Evolutionary conservation across 2,888 invertebrate genomes (phyloP).

Genomic region (Lysandra coridon): DNA sequence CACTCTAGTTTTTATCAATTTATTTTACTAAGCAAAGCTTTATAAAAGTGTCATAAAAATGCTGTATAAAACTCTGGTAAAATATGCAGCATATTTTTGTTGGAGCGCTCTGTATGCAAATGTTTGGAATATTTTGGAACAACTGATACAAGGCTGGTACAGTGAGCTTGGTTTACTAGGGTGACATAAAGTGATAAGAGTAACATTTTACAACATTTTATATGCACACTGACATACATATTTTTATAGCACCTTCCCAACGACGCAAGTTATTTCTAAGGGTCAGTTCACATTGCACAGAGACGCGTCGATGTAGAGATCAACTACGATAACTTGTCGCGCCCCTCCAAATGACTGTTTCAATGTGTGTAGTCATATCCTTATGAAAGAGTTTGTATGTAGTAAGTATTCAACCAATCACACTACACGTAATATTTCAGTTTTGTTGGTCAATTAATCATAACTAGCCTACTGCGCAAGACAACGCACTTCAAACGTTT

Average conservation of each 20-base stretch:
- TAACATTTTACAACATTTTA: neutral
- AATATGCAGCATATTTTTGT: neutral
- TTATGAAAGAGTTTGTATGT: too few relatives aligned
- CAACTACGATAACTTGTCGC: too few relatives aligned
- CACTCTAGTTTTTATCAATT: neutral
- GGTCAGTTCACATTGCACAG: too few relatives aligned
- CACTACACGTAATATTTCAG: too few relatives aligned
- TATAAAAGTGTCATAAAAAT: neutral
- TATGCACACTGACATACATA: neutral
- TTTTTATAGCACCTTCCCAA: neutral
- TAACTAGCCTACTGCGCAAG: too few relatives aligned
- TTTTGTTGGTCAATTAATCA: too few relatives aligned
- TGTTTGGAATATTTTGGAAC: constrained; percentile 11
- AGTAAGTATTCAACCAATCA: too few relatives aligned
- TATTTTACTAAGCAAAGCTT: neutral
- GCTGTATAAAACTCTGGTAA: neutral
- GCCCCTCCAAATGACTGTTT: too few relatives aligned
- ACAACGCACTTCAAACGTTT: too few relatives aligned
- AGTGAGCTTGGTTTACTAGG: neutral
- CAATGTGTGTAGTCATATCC: too few relatives aligned
- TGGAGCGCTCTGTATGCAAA: neutral
- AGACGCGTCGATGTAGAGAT: too few relatives aligned
- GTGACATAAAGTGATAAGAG: neutral
- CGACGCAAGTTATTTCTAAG: neutral
- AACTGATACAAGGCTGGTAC: neutral